These are phyloP conservation scores for Phrixothrix hirtus DNA, from an alignment of 2,888 invertebrate genomes.

Conservation along the genomic window DNA sequence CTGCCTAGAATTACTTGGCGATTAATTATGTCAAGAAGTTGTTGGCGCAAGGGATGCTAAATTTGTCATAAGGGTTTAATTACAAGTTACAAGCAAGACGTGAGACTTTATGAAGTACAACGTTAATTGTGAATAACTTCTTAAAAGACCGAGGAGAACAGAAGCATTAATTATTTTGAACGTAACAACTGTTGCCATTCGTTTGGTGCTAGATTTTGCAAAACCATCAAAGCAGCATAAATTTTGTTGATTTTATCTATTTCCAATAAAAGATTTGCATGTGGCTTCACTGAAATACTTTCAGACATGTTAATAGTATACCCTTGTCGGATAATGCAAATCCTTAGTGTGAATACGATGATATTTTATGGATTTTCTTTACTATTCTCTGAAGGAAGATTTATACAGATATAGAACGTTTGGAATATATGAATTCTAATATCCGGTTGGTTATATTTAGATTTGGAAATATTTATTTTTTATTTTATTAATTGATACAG, in stretches of 20 bases:
- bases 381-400: too few species aligned
- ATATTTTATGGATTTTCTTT: constrained; percentile 11
- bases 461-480: too few species aligned
- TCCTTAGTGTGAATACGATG: constrained; percentile 5
- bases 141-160: not conserved
- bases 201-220: not conserved
- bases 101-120: not conserved
- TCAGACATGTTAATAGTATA: constrained; percentile 16
- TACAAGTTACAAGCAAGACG: not conserved
- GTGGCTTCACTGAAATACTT: constrained; percentile 20
- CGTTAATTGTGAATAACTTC: not conserved
- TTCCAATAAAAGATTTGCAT: constrained; percentile 27
- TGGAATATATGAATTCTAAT: too few species aligned
- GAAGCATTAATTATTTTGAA: not conserved
- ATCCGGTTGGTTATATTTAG: too few species aligned
- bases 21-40: not conserved
- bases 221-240: constrained; percentile 4
- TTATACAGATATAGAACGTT: too few species aligned
- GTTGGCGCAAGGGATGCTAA: not conserved
- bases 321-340: constrained; percentile 21
- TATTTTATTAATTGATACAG: too few species aligned
- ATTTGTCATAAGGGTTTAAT: not conserved
- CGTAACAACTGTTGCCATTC: not conserved
- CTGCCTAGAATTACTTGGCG: constrained; percentile 15
- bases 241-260: constrained; percentile 22